These are phyloP conservation scores for Pinctada fucata DNA, from an alignment of 2,888 invertebrate species.

Conservation along the genomic window DNA sequence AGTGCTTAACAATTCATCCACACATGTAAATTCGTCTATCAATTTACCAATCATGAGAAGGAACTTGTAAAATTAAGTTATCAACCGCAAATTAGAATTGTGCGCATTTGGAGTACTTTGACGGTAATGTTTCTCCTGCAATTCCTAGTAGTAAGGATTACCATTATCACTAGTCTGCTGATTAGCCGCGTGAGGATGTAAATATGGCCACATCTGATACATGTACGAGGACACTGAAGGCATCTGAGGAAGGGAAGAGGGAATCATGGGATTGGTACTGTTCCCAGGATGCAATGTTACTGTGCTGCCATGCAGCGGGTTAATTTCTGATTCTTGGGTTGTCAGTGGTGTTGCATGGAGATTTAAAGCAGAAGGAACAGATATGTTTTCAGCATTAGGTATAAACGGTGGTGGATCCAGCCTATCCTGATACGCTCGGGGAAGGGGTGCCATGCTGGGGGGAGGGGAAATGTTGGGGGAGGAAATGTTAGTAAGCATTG, in stretches of 20 bases:
- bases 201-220: conserved; percentile 49
- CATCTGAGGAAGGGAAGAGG: background rate
- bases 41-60: too few relatives aligned
- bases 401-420: conserved; percentile 21
- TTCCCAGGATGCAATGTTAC: conserved; percentile 1
- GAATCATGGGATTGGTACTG: conserved; percentile 1
- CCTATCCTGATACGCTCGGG: conserved; percentile 19
- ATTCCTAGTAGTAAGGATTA: background rate
- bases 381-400: conserved; percentile 10
- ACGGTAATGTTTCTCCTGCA: too few relatives aligned
- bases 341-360: conserved; percentile 13
- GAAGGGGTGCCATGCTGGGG: conserved; percentile 17
- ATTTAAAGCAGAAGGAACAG: background rate
- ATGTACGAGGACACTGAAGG: conserved; percentile 33
- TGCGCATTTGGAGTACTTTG: too few relatives aligned
- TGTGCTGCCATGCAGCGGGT: background rate
- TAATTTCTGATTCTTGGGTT: conserved; percentile 15
- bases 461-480: conserved; percentile 25
- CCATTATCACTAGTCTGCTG: conserved; percentile 5
- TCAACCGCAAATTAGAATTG: too few relatives aligned
- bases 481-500: conserved; percentile 16
- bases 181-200: conserved; percentile 19
- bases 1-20: too few relatives aligned
- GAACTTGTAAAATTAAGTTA: too few relatives aligned
- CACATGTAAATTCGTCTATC: too few relatives aligned